phyloP scores from a whole-genome alignment of 2,113 vertebrate genomes.

The Alosa alosa region DNA sequence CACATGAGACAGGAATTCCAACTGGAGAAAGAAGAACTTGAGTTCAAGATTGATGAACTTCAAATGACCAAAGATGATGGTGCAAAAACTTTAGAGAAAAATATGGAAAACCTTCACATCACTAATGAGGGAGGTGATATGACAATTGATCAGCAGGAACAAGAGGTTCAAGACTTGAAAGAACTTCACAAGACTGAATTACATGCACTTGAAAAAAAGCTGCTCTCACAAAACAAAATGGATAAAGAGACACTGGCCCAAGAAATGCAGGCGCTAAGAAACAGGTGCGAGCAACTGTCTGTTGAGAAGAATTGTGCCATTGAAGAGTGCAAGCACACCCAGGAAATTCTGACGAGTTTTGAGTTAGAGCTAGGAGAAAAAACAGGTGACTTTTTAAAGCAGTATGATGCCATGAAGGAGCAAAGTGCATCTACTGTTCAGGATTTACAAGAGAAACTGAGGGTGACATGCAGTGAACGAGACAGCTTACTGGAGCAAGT shows the following conservation, averaged over 20 bases:
- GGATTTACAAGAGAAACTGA: slow-evolving; percentile 80
- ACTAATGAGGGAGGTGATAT: slow-evolving; percentile 46
- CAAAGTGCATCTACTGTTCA: slow-evolving; percentile 76
- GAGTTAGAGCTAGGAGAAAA: slow-evolving; percentile 82
- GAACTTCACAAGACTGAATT: slow-evolving; percentile 69
- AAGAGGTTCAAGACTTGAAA: slow-evolving; percentile 60
- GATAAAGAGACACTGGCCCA: slow-evolving; percentile 66
- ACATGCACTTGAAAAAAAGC: slow-evolving; percentile 62
- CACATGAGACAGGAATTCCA: slow-evolving; percentile 83
- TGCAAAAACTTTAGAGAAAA: slow-evolving; percentile 66
- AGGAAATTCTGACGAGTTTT: slow-evolving; percentile 78
- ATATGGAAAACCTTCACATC: slow-evolving; percentile 66
- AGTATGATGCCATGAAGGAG: slow-evolving; percentile 85
- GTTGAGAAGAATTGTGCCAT: slow-evolving; percentile 81
- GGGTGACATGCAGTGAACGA: slow-evolving; percentile 75
- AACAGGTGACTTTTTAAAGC: slow-evolving; percentile 81
- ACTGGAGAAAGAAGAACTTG: slow-evolving; percentile 88
- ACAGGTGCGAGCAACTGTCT: slow-evolving; percentile 71
- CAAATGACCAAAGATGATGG: slow-evolving; percentile 83
- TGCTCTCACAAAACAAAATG: slow-evolving; percentile 64
- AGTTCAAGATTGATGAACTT: slow-evolving; percentile 95
- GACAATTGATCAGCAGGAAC: slow-evolving; percentile 53
- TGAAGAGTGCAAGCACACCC: slow-evolving; percentile 76
- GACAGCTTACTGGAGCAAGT: slow-evolving; percentile 74
- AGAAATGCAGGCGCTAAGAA: slow-evolving; percentile 72